These are phyloP conservation scores for Nysson spinosus DNA, from an alignment of 2,888 invertebrate genomes.

Conservation along the genomic window DNA sequence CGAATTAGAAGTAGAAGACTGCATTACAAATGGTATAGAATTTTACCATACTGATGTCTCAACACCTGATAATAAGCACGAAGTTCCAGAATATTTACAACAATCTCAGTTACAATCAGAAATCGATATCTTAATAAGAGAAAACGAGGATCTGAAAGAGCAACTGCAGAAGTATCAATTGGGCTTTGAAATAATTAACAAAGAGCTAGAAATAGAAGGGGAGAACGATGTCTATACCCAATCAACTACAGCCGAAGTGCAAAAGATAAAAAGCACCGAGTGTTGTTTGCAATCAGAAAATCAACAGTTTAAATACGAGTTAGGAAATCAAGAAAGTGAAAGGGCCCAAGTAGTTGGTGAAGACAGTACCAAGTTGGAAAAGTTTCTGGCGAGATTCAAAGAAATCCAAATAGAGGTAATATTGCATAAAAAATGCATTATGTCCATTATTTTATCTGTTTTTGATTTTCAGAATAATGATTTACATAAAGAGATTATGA, in stretches of 20 bases:
- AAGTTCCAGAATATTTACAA: conserved; percentile 3
- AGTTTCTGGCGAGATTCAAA: conserved; percentile 28
- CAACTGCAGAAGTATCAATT: conserved; percentile 61
- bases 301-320: conserved; percentile 42
- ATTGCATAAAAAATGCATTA: not conserved
- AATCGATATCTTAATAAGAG: conserved; percentile 35
- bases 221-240: conserved; percentile 26
- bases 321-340: conserved; percentile 41
- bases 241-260: conserved; percentile 33
- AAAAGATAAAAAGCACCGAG: conserved; percentile 31
- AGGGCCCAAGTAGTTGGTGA: conserved; percentile 47
- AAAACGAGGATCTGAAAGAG: conserved; percentile 61
- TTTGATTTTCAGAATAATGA: conserved; percentile 34
- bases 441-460: not conserved
- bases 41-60: not conserved
- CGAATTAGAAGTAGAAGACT: conserved; percentile 13
- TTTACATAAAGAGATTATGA: conserved; percentile 32
- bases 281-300: conserved; percentile 45
- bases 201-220: conserved; percentile 58
- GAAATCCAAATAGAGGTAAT: conserved; percentile 34
- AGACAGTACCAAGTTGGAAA: conserved; percentile 32
- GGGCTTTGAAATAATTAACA: conserved; percentile 63
- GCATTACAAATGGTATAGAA: not conserved
- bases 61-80: not conserved
- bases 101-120: conserved; percentile 32